phyloP scores from a whole-genome alignment of 2,113 vertebrate genomes.

The Melanotaenia duboulayi region DNA sequence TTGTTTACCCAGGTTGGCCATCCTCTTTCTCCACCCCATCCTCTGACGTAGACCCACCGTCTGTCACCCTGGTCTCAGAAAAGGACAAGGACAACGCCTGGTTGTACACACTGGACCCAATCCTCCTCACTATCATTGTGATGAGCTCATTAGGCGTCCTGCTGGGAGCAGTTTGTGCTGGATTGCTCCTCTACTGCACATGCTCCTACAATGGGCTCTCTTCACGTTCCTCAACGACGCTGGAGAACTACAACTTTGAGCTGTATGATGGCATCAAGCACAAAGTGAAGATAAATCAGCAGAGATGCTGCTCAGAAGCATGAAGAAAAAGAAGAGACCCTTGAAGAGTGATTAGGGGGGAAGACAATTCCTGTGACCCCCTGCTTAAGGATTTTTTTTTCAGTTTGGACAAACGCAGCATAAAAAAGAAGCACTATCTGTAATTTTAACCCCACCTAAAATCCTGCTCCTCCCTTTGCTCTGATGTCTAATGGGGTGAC shows the following conservation, averaged over 20 bases:
- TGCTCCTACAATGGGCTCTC: slow-evolving; percentile 94
- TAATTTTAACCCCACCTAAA: slow-evolving; percentile 40
- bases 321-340: slow-evolving; percentile 72
- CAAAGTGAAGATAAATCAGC: slow-evolving; percentile 98
- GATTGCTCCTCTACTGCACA: slow-evolving; percentile 95
- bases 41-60: slow-evolving; percentile 75
- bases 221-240: slow-evolving; percentile 93
- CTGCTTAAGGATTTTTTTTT: slow-evolving; percentile 12
- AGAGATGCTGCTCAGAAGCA: slow-evolving; percentile 97
- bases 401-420: slow-evolving; percentile 42
- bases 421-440: slow-evolving; percentile 53
- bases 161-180: slow-evolving; percentile 92
- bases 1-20: slow-evolving; percentile 73
- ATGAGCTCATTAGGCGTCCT: slow-evolving; percentile 97
- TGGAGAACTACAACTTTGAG: slow-evolving; percentile 99
- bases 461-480: slow-evolving; percentile 32
- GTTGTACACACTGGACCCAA: slow-evolving; percentile 95
- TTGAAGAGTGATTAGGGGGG: neutral
- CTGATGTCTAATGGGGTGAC: slow-evolving; percentile 66
- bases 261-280: slow-evolving; percentile 97
- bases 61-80: slow-evolving; percentile 85
- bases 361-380: slow-evolving; percentile 1
- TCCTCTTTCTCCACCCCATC: slow-evolving; percentile 74
- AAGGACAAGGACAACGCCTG: slow-evolving; percentile 91
- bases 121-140: slow-evolving; percentile 99